phyloP scores from a whole-genome alignment of 1,140 invertebrate genomes.

The Myzus persicae region DNA sequence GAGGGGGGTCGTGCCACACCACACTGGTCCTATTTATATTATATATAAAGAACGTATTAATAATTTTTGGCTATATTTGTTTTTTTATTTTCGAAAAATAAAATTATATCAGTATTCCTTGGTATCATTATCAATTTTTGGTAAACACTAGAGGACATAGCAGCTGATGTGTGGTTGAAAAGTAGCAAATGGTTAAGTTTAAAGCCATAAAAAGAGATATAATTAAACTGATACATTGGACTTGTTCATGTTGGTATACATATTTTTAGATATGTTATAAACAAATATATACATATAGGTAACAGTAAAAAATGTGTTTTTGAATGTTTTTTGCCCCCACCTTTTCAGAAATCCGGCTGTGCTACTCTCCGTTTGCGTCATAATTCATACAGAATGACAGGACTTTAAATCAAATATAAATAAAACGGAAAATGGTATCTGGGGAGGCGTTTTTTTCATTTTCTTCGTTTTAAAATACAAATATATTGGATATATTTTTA shows the following conservation, averaged over 20 bases:
- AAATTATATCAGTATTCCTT: not conserved
- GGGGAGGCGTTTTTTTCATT: not conserved
- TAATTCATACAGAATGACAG: not conserved
- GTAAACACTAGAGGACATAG: not conserved
- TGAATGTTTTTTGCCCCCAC: not conserved
- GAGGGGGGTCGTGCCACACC: too few species aligned
- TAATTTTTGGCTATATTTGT: not conserved
- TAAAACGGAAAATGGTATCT: not conserved
- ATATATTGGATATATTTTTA: not conserved
- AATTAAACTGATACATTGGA: not conserved
- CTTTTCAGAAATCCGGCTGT: not conserved
- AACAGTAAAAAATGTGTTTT: not conserved
- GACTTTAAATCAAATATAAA: conserved; percentile 38
- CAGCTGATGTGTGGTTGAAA: not conserved
- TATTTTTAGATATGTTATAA: conserved; percentile 2
- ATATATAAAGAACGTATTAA: not conserved
- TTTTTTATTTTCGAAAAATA: not conserved
- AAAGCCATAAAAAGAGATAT: not conserved
- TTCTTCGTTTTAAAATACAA: not conserved
- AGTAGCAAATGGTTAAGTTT: not conserved
- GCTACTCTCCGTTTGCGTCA: not conserved
- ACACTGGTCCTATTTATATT: not conserved
- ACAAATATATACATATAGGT: not conserved
- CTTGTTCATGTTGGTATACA: not conserved
- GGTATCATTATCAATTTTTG: not conserved